These are phyloP conservation scores for Macrophya alboannulata DNA, from an alignment of 2,888 invertebrate genomes.

Conservation along the genomic window DNA sequence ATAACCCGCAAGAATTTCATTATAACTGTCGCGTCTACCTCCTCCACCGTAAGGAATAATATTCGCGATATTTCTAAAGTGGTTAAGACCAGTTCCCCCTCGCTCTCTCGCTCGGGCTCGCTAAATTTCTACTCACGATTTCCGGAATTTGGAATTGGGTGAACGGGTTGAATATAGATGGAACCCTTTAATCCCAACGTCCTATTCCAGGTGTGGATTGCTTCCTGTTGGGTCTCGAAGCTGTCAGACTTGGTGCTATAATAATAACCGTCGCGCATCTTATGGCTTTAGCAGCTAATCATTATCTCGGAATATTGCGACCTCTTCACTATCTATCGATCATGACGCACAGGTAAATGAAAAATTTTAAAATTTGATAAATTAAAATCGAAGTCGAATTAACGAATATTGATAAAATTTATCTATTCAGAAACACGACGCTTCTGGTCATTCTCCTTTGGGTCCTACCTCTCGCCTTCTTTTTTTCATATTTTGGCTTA, in stretches of 20 bases:
- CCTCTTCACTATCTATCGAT: constrained; percentile 85
- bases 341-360: constrained; percentile 79
- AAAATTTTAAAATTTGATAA: too few species aligned
- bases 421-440: constrained; percentile 77
- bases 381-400: neutral
- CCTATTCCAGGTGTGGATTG: constrained; percentile 66
- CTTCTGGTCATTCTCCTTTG: constrained; percentile 82
- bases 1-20: neutral
- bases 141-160: neutral
- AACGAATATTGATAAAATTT: neutral
- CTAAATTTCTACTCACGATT: neutral
- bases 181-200: neutral
- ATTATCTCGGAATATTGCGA: constrained; percentile 85
- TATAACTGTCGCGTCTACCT: neutral
- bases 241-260: constrained; percentile 82
- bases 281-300: constrained; percentile 84
- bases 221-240: constrained; percentile 77
- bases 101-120: too few species aligned
- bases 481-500: constrained; percentile 81
- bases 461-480: constrained; percentile 81
- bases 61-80: neutral
- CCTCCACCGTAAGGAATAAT: neutral
- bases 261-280: constrained; percentile 85
- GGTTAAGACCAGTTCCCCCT: neutral
- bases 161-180: constrained; percentile 9